Base-by-base conservation (phyloP, 1,140 invertebrate genomes). In the Pseudachorutes palmiensis region DNA sequence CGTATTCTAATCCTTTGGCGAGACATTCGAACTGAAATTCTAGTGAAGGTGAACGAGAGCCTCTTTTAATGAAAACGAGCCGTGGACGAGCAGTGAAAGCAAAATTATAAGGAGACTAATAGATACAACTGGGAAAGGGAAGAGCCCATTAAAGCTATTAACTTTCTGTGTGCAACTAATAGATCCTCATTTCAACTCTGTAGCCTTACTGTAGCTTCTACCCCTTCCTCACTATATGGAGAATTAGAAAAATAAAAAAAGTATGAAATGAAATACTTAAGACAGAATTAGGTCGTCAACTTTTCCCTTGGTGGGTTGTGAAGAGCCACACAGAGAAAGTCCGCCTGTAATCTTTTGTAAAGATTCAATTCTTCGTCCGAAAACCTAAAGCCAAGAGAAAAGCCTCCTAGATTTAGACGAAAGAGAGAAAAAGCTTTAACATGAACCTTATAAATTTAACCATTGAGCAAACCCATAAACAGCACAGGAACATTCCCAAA, bases 241-340 rank as follows among this genome's bases (percentile, higher is more conserved):
- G 36, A 45, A 45, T 45, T 45, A 45, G 36, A 45, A 45, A 45
- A 45, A 12, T 12, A 45, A 45, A 19, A 45, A 19, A 45, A 45
- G 36, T 45, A 45, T 45, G 36, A 45, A 45, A 45, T 45, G 36
- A 45, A 45, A 45, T 45, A 45, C 36, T 45, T 45, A 45, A 45
- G 36, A 45, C 36, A 45, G 36, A 45, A 45, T 45, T 45, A 45
- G 36, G 36, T 45, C 36, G 36, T 45, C 36, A 45, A 45, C 36
- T 45, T 45, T 45, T 19, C 36, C 19, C 9, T 45, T 45, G 19
- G 36, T 45, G 36, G 36, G 19, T 9, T 19, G 19, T 45, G 9
- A 45, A 19, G 36, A 45, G 36, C 9, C 9, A 12, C 19, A 19
- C 19, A 45, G 36, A 19, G 19, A 45, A 45, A 45, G 36, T 19